Conservation (phyloP, 2,888 invertebrate species). For the Pasiphila rectangulata region DNA sequence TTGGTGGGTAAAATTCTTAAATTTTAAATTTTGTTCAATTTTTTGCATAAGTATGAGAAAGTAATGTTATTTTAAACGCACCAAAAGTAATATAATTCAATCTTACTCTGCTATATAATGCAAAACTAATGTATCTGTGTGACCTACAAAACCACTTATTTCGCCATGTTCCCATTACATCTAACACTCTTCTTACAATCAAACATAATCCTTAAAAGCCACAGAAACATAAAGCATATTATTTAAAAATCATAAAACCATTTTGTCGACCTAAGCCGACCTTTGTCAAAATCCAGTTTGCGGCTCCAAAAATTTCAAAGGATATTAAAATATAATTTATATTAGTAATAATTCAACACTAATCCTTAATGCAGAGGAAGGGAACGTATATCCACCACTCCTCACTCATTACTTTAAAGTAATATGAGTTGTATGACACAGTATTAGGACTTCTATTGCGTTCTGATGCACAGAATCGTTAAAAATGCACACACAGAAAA, state of each 20-base stretch:
- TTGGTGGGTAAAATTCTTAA: too few relatives aligned
- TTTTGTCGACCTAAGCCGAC: constrained; percentile 43
- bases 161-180: constrained; percentile 5
- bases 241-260: constrained; percentile 38
- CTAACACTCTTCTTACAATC: constrained; percentile 5
- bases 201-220: constrained; percentile 17
- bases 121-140: too few relatives aligned
- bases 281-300: constrained; percentile 46
- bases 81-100: too few relatives aligned
- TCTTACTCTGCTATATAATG: too few relatives aligned
- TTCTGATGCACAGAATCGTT: background rate
- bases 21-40: too few relatives aligned
- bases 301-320: constrained; percentile 38
- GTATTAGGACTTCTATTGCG: background rate
- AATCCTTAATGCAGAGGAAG: constrained; percentile 37
- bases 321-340: constrained; percentile 51
- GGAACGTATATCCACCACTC: constrained; percentile 14
- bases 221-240: constrained; percentile 24
- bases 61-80: too few relatives aligned
- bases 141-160: constrained; percentile 15
- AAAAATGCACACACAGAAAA: too few relatives aligned
- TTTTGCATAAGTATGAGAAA: too few relatives aligned
- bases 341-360: constrained; percentile 48
- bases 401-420: background rate
- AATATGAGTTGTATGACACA: constrained; percentile 1